Base-by-base conservation (phyloP, 2,113 vertebrate genomes). In the Butastur rufipennis region DNA sequence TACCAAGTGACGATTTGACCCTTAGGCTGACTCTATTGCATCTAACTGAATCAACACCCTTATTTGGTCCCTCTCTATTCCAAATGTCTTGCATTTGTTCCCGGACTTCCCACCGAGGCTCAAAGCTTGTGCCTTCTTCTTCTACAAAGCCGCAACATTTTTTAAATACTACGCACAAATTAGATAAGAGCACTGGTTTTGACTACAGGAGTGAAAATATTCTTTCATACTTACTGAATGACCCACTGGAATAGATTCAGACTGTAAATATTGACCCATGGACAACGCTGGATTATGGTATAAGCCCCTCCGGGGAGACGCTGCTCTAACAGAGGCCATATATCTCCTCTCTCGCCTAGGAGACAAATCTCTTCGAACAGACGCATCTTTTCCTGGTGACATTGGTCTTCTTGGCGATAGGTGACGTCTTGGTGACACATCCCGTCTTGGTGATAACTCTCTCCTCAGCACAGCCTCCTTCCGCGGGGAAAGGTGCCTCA, bases 301-400 rank as follows among this genome's bases (percentile, higher is more conserved):
- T n/a, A 98, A 98, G 91, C 99, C 99, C 93, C 99, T 98, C 89
- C 99, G 98, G 36, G 99, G 99, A 65, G 99, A 99, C 2, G 99
- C 87, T 0, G 99, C 98, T 94, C 99, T 98, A 61, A 99, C 97
- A 5, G 98, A 97, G 56, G 97, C 92, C 97, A 99, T 97, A 13
- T 98, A 99, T 98, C 98, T 98, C 97, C 98, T 98, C 79, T 99
- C 99, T 72, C 99, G 98, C 95, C 99, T 98, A 15, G 99, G 99
- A 86, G 99, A 99, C 65, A 99, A 96, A 81, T 99, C 99, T 73
- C 99, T 98, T 97, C 98, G 98, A 77, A 97, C 71, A 15, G 98
- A 97, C 3, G 98, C 94, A 48, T 99, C 99, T 97, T 98, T 98
- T 86, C 98, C 97, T 8, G 99, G 99, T 87, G 99, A 99, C 53